A percentile compares a stretch with the other conserved stretches of the same genome.
phyloP scores from a whole-genome alignment of 2,888 invertebrate species.

The Lamellibrachia satsuma region DNA sequence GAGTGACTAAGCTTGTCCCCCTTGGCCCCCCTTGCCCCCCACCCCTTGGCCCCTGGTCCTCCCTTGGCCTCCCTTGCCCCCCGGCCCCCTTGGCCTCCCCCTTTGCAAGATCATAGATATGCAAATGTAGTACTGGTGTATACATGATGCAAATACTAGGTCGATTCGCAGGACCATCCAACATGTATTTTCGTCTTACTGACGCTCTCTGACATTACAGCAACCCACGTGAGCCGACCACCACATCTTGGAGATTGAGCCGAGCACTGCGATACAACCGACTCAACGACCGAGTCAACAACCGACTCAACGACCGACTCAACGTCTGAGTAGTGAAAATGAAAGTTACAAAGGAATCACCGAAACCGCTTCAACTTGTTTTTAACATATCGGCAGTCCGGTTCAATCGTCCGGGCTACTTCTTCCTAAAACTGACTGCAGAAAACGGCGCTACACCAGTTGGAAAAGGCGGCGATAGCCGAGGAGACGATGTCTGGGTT shows the following conservation, averaged over 20 bases:
- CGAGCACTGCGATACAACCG: neutral
- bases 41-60: too few relatives aligned
- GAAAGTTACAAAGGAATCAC: neutral
- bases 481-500: neutral
- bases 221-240: neutral
- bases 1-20: too few relatives aligned
- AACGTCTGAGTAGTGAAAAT: neutral
- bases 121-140: too few relatives aligned
- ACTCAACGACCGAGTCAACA: too few relatives aligned
- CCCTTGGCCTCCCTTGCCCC: too few relatives aligned
- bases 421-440: neutral
- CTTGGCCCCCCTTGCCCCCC: too few relatives aligned
- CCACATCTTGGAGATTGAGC: neutral
- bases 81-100: too few relatives aligned
- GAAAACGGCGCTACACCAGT: neutral
- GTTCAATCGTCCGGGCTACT: neutral
- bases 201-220: neutral
- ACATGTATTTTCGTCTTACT: neutral
- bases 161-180: too few relatives aligned
- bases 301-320: neutral
- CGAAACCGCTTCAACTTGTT: neutral
- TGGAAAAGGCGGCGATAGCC: neutral
- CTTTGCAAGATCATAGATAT: too few relatives aligned
- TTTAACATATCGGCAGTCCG: neutral
- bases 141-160: too few relatives aligned